These are phyloP conservation scores for Notolabrus celidotus DNA, from an alignment of 2,797 vertebrate species.

Conservation along the genomic window DNA sequence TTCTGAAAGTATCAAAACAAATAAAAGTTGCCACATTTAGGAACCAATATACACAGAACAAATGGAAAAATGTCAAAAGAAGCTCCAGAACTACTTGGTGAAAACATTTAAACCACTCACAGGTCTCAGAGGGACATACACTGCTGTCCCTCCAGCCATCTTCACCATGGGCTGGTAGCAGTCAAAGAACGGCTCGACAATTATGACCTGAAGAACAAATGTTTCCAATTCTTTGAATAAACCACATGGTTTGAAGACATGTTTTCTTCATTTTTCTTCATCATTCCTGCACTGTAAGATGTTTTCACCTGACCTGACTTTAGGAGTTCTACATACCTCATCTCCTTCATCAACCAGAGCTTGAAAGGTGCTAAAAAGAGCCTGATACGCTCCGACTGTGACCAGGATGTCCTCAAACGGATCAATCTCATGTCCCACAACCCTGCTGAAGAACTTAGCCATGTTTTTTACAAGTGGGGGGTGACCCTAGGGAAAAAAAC, in stretches of 20 bases:
- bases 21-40: neutral
- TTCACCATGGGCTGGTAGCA: conserved; percentile 94
- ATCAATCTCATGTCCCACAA: conserved; percentile 88
- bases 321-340: conserved; percentile 84
- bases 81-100: neutral
- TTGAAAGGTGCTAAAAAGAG: conserved; percentile 93
- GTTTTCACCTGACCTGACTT: neutral
- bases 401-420: conserved; percentile 91
- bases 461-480: conserved; percentile 89
- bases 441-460: conserved; percentile 89
- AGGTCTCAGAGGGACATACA: conserved; percentile 89
- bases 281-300: neutral
- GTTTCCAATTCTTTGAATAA: neutral
- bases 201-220: conserved; percentile 88
- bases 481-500: conserved; percentile 86
- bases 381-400: conserved; percentile 94
- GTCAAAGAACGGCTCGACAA: conserved; percentile 96
- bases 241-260: neutral
- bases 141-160: conserved; percentile 91
- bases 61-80: neutral
- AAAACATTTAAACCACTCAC: conserved; percentile 51
- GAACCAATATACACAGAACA: neutral
- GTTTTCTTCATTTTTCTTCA: too few relatives aligned
- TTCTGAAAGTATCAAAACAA: conserved; percentile 70
- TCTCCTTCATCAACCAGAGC: conserved; percentile 93